phyloP scores from a whole-genome alignment of 92 coral and sea anemone species.

The Epizoanthus illoricatus region DNA sequence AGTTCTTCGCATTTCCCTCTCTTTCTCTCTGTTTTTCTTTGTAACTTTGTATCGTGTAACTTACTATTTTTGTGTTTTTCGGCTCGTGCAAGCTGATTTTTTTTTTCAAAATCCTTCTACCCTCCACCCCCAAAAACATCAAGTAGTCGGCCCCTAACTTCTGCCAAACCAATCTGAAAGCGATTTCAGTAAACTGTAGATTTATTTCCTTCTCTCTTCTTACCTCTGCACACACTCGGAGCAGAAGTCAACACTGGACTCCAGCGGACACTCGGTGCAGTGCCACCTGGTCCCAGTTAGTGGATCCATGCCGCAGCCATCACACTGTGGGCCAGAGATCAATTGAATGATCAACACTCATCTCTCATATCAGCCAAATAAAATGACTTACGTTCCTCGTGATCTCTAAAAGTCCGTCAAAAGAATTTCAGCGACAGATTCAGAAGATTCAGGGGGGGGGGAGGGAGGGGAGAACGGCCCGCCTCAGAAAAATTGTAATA shows the following conservation, averaged over 20 bases:
- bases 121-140: not conserved
- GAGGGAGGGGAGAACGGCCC: too few relatives aligned
- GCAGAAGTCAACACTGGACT: slow-evolving; percentile 81
- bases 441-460: too few relatives aligned
- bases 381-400: too few relatives aligned
- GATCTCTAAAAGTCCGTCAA: too few relatives aligned
- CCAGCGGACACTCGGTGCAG: slow-evolving; percentile 79
- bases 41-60: too few relatives aligned
- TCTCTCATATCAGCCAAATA: not conserved
- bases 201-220: not conserved
- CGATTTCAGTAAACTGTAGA: not conserved
- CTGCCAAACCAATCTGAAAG: not conserved
- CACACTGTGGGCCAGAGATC: slow-evolving; percentile 58
- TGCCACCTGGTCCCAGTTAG: slow-evolving; percentile 87
- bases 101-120: too few relatives aligned
- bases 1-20: too few relatives aligned
- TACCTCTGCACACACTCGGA: slow-evolving; percentile 71
- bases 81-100: too few relatives aligned
- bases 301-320: slow-evolving; percentile 77
- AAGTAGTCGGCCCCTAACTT: not conserved
- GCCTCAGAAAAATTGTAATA: too few relatives aligned
- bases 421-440: too few relatives aligned
- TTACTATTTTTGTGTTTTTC: too few relatives aligned
- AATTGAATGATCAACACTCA: not conserved
- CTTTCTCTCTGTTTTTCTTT: too few relatives aligned